Conservation (phyloP, 2,113 vertebrate species). For the Epinephelus fuscoguttatus region DNA sequence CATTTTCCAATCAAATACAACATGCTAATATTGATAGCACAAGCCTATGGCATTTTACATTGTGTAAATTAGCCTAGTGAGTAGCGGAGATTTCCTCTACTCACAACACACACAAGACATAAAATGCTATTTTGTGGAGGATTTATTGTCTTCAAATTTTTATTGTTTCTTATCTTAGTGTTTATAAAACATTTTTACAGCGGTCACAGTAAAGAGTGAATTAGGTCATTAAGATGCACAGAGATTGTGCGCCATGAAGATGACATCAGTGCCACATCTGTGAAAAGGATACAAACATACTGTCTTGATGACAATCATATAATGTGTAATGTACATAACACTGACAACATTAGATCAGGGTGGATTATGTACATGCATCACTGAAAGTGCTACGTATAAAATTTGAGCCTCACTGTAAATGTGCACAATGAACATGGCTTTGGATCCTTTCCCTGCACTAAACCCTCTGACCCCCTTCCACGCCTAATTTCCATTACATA, state of each 20-base stretch:
- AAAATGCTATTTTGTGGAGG: too few species aligned
- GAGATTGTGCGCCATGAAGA: background rate
- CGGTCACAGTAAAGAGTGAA: background rate
- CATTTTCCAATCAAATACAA: too few species aligned
- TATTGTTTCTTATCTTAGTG: too few species aligned
- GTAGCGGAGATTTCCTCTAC: too few species aligned
- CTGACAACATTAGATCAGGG: constrained; percentile 26
- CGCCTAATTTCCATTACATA: constrained; percentile 62
- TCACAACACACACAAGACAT: too few species aligned
- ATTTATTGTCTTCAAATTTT: too few species aligned
- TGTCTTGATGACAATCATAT: background rate
- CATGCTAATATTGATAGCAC: too few species aligned
- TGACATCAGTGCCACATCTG: background rate
- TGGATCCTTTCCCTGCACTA: constrained; percentile 9
- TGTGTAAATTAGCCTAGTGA: too few species aligned
- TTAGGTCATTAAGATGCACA: background rate
- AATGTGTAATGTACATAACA: constrained; percentile 6
- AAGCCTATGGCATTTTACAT: too few species aligned
- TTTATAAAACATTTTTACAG: background rate
- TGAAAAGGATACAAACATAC: background rate
- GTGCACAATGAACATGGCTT: constrained; percentile 24
- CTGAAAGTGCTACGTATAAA: constrained; percentile 25
- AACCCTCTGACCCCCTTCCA: constrained; percentile 40
- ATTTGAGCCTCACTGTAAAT: constrained; percentile 35
- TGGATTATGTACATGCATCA: background rate